Evolutionary conservation across 23 tunicate species (phyloP), one percentile per base, ranked within the genome.

Genomic region (Styela plicata): DNA sequence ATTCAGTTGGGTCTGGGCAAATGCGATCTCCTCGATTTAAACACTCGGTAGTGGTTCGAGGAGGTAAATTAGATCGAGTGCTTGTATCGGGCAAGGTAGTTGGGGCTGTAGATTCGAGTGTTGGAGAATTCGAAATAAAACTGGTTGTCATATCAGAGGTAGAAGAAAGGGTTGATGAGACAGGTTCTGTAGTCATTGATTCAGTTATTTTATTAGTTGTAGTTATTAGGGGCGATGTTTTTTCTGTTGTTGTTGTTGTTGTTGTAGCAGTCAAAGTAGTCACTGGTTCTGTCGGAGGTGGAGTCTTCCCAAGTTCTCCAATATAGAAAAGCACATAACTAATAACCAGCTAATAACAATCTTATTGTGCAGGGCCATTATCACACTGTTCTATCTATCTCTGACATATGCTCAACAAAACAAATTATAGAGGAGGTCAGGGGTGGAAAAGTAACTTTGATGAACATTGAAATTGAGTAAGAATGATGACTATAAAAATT

Each of bases 251-350:
- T 1, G 33, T 28, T 34, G 33, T 53, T 25, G 30, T 25, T 1
- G 67, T 52, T 70, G 32, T 0, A 32, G 24, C 21, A 19, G 57
- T 1, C 18, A 21, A 52, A 26, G 82, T 7, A 17, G 80, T 76
- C 64, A 23, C 66, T 61, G 69, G 0, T 62, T 24, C 69, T 61
- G 63, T 61, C 69, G 20, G 69, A 31, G 52, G 82, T 78, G 64
- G 82, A 36, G 82, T 27, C 69, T 61, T 10, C 31, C 71, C 71
- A 19, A 25, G 18, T 25, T 27, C 71, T 67, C 71, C 30, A 67
- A 29, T 67, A 1, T 5, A n/a, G 22, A 27, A 67, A 67, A 67
- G 71, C 71, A 67, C 31, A 67, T 18, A 18, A 29, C 31, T 27
- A 62, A 62, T 21, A 62, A 21, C 22, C 22, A 21, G 65, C 65